phyloP scores from a whole-genome alignment of 2,888 invertebrate genomes.

The Drosophila koepferae region DNA sequence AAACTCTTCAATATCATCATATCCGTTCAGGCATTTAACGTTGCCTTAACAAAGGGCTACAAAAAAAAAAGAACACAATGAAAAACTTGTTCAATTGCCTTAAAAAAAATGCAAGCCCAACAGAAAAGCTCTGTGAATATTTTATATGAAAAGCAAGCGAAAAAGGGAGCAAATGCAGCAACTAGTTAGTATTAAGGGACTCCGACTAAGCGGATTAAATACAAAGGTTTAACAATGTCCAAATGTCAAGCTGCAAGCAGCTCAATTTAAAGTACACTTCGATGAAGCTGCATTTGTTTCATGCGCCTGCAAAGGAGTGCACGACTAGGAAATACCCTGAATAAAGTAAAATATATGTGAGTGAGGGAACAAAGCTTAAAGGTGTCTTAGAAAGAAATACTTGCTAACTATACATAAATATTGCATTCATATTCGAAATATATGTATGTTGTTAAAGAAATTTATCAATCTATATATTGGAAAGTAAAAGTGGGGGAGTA shows the following conservation, averaged over 20 bases:
- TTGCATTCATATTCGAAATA: too few species aligned
- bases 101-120: neutral
- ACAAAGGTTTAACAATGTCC: slow-evolving; percentile 9
- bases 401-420: too few species aligned
- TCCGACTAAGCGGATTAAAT: slow-evolving; percentile 35
- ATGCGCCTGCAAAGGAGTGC: too few species aligned
- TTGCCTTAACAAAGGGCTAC: neutral
- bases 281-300: neutral
- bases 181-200: slow-evolving; percentile 5
- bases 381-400: too few species aligned
- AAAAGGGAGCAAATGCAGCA: slow-evolving; percentile 10
- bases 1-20: slow-evolving; percentile 19
- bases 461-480: too few species aligned
- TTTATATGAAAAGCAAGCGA: neutral
- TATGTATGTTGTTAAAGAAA: too few species aligned
- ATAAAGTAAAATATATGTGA: neutral
- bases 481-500: too few species aligned
- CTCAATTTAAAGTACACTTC: neutral
- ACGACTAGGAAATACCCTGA: neutral
- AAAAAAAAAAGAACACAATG: neutral
- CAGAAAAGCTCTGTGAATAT: slow-evolving; percentile 5
- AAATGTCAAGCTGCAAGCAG: neutral
- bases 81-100: slow-evolving; percentile 5
- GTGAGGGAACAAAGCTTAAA: neutral
- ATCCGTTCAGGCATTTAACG: slow-evolving; percentile 20